phyloP scores from a whole-genome alignment of 64 coral and sea anemone species.

The Montipora cactus region DNA sequence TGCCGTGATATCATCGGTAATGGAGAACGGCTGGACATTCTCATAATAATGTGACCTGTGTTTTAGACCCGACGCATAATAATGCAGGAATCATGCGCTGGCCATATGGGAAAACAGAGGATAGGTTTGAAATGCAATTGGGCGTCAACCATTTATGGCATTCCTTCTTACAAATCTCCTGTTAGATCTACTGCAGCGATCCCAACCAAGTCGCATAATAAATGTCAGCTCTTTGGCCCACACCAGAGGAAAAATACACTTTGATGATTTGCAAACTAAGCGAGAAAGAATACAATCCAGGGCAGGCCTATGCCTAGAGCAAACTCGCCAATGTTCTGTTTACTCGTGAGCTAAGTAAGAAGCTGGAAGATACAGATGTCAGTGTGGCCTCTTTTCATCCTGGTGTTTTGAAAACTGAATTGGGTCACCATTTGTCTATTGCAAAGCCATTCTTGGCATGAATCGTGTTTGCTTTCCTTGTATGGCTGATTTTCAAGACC shows the following conservation, averaged over 20 bases:
- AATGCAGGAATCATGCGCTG: slow-evolving; percentile 32
- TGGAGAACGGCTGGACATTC: slow-evolving; percentile 30
- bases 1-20: slow-evolving; percentile 20
- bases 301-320: too few relatives aligned
- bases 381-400: too few relatives aligned
- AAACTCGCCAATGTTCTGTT: too few relatives aligned
- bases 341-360: too few relatives aligned
- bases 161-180: slow-evolving; percentile 72
- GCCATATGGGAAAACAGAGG: slow-evolving; percentile 14
- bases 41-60: neutral
- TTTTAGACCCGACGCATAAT: neutral
- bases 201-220: slow-evolving; percentile 71
- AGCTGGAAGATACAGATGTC: too few relatives aligned
- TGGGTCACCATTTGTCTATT: too few relatives aligned
- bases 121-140: slow-evolving; percentile 35
- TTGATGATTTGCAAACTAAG: neutral
- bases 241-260: neutral
- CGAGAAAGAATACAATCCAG: too few relatives aligned
- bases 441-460: too few relatives aligned
- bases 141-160: slow-evolving; percentile 78
- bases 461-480: neutral
- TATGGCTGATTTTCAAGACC: slow-evolving; percentile 71
- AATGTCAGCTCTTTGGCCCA: slow-evolving; percentile 67
- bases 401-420: too few relatives aligned
- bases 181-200: slow-evolving; percentile 9